phyloP scores from a whole-genome alignment of 30 jellyfish, hydroid and myxozoan genomes.

The Chironex yamaguchii region DNA sequence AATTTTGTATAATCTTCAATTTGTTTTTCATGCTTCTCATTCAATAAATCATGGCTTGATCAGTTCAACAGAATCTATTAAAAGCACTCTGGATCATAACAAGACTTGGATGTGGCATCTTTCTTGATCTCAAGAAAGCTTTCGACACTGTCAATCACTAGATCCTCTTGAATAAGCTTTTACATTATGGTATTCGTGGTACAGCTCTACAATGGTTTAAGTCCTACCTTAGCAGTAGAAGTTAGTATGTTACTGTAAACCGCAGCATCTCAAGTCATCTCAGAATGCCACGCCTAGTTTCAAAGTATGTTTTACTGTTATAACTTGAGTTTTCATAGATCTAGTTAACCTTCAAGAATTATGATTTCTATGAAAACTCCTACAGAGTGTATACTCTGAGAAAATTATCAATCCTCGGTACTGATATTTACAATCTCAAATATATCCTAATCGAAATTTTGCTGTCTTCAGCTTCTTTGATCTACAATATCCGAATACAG shows the following conservation, averaged over 20 bases:
- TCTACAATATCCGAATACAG: too few relatives aligned
- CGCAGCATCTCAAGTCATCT: constrained; percentile 3
- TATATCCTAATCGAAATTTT: too few relatives aligned
- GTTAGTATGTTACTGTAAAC: neutral
- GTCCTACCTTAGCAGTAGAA: constrained; percentile 7
- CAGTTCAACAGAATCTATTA: constrained; percentile 7
- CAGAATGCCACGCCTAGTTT: neutral
- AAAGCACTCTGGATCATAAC: constrained; percentile 1
- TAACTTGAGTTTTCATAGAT: too few relatives aligned
- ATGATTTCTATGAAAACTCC: too few relatives aligned
- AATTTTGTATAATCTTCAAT: neutral
- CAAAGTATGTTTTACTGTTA: neutral
- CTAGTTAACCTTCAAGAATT: too few relatives aligned
- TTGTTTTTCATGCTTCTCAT: constrained; percentile 4
- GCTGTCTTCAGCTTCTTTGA: too few relatives aligned
- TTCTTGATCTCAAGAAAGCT: constrained; percentile 13
- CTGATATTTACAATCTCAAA: too few relatives aligned
- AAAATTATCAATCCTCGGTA: too few relatives aligned
- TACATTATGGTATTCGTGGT: constrained; percentile 21
- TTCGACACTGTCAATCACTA: constrained; percentile 32
- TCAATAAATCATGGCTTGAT: constrained; percentile 28
- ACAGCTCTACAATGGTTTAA: neutral
- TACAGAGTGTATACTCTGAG: too few relatives aligned
- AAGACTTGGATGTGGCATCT: neutral
- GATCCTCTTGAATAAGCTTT: neutral